phyloP scores from a whole-genome alignment of 1,140 invertebrate species.

The Hormaphis cornu region DNA sequence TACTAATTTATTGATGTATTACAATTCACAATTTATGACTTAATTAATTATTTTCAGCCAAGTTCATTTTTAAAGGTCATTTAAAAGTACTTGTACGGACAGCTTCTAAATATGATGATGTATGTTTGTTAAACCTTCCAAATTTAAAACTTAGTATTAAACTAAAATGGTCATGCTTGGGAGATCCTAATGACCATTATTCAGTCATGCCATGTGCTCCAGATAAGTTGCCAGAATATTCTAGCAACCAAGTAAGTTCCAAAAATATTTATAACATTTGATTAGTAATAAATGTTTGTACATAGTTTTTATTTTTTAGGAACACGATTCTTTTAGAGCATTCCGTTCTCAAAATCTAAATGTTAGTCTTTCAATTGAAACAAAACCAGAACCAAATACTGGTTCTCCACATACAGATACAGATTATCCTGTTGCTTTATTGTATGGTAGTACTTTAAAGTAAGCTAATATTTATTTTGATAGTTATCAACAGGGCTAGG shows the following conservation, averaged over 20 bases:
- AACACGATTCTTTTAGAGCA: constrained; percentile 76
- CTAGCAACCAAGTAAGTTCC: constrained; percentile 68
- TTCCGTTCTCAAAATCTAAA: constrained; percentile 92
- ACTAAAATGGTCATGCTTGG: constrained; percentile 76
- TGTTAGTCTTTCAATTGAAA: constrained; percentile 79
- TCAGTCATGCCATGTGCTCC: constrained; percentile 93
- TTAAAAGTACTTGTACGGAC: constrained; percentile 83
- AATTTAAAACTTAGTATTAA: constrained; percentile 76
- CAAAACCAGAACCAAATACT: constrained; percentile 54
- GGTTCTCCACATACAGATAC: constrained; percentile 45
- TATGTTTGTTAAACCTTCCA: constrained; percentile 80
- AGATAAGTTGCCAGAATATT: constrained; percentile 93
- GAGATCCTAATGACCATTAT: constrained; percentile 91
- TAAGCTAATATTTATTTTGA: constrained; percentile 35
- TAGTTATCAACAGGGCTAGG: no score
- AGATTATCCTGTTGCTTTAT: constrained; percentile 64
- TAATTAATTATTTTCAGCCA: constrained; percentile 48
- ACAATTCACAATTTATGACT: no score
- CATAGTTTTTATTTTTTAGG: constrained; percentile 43
- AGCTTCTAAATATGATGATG: constrained; percentile 97
- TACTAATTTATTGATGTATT: no score
- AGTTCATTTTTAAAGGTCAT: constrained; percentile 76
- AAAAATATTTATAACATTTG: background rate
- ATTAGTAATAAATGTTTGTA: background rate
- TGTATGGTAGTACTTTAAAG: constrained; percentile 82